A percentile compares a stretch with the other conserved stretches of the same genome.
Conservation (phyloP, 2,888 invertebrate species). For the Ceramica pisi region DNA sequence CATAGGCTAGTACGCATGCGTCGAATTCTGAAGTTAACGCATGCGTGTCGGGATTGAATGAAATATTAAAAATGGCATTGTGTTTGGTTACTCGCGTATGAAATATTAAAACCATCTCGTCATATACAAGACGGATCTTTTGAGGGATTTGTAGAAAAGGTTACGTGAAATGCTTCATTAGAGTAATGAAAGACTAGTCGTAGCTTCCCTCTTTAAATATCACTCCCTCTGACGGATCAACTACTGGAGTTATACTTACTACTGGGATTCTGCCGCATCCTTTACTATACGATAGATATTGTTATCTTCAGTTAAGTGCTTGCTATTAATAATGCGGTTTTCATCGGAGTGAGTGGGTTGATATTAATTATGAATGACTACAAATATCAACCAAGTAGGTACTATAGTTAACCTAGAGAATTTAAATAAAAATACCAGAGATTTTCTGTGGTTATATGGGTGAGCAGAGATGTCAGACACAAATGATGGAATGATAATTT, state of each 20-base stretch:
- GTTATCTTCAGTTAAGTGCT: not conserved
- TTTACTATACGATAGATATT: not conserved
- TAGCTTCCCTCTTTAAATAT: not conserved
- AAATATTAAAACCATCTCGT: constrained; percentile 43
- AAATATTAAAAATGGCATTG: constrained; percentile 72
- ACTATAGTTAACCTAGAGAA: not conserved
- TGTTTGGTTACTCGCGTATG: constrained; percentile 65
- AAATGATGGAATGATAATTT: too few relatives aligned
- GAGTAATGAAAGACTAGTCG: not conserved
- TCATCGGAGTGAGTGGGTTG: not conserved
- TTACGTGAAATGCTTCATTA: constrained; percentile 15
- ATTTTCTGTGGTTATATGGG: not conserved
- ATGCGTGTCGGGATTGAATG: constrained; percentile 74
- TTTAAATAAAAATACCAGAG: not conserved
- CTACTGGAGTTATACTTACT: not conserved
- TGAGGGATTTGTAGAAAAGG: constrained; percentile 1
- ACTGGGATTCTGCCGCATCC: not conserved
- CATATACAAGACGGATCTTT: constrained; percentile 24
- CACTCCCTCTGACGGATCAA: not conserved
- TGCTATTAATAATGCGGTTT: constrained; percentile 17
- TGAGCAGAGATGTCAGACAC: not conserved
- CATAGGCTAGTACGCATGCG: constrained; percentile 76
- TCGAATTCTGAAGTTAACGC: constrained; percentile 65
- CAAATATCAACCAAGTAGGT: not conserved
- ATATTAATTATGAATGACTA: not conserved